A percentile compares a stretch with the other conserved stretches of the same genome.
phyloP scores from a whole-genome alignment of 2,113 vertebrate species.

The Edolisoma coerulescens region DNA sequence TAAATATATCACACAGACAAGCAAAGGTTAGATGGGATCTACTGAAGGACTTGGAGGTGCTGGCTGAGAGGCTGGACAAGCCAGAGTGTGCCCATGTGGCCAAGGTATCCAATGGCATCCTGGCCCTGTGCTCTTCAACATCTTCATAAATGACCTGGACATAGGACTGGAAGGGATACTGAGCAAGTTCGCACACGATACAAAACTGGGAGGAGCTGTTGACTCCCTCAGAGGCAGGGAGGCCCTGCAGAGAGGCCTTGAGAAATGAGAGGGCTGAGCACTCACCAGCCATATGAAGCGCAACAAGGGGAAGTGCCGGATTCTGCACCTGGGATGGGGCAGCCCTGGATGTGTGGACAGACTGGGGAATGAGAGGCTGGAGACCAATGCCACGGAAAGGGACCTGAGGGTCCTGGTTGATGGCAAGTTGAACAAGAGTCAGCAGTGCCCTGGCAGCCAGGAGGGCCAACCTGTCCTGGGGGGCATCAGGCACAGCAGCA shows the following conservation, averaged over 20 bases:
- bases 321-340: neutral
- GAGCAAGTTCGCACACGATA: rapidly evolving
- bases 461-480: neutral
- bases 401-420: rapidly evolving
- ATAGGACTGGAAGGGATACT: too few relatives aligned
- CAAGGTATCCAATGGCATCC: neutral
- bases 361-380: neutral
- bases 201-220: neutral
- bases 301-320: neutral
- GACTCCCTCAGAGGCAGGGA: neutral
- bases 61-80: neutral
- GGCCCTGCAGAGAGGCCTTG: neutral
- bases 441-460: neutral
- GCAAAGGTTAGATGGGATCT: neutral
- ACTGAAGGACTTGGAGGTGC: neutral
- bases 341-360: neutral
- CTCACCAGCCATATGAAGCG: rapidly evolving
- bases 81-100: neutral
- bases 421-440: too few relatives aligned
- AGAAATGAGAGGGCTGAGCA: too few relatives aligned
- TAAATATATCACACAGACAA: neutral
- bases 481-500: rapidly evolving
- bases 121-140: neutral
- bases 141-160: neutral
- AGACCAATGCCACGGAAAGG: neutral